Conservation (phyloP, 2,888 invertebrate genomes). For the Phlogophora meticulosa region DNA sequence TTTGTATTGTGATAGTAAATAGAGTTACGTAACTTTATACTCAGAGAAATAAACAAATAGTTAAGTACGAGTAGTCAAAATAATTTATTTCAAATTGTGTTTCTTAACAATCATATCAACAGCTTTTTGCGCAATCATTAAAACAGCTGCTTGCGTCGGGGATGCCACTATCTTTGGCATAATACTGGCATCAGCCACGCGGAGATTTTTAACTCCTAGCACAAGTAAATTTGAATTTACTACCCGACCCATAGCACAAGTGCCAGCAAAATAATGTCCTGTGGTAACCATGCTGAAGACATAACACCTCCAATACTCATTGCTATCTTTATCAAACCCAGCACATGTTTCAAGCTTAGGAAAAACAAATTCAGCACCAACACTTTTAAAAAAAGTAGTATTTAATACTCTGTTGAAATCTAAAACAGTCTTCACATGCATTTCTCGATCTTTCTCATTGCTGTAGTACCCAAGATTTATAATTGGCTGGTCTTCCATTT, state of each 20-base stretch:
- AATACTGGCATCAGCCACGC: conserved; percentile 33
- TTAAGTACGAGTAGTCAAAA: not conserved
- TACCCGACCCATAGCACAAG: conserved; percentile 42
- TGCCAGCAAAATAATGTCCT: conserved; percentile 25
- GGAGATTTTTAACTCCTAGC: conserved; percentile 22
- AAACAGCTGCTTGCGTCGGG: conserved; percentile 12
- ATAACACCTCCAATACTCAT: conserved; percentile 27
- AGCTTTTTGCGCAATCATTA: conserved; percentile 36
- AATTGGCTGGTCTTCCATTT: conserved; percentile 17
- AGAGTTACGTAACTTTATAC: no score
- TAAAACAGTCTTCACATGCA: conserved; percentile 12
- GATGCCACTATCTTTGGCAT: conserved; percentile 30
- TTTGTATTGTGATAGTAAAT: no score
- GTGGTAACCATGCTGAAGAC: conserved; percentile 5
- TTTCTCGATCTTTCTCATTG: conserved; percentile 7
- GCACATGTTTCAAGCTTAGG: conserved; percentile 21
- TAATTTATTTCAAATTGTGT: conserved; percentile 4
- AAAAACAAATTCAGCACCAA: conserved; percentile 27
- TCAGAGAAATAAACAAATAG: not conserved
- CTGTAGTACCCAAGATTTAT: conserved; percentile 14
- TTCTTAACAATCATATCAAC: conserved; percentile 19
- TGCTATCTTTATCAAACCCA: conserved; percentile 2
- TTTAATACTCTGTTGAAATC: conserved; percentile 27
- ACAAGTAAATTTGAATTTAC: conserved; percentile 22
- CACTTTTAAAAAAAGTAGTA: conserved; percentile 26